Evolutionary conservation across 2,888 invertebrate genomes (phyloP).

Genomic region (Drosophila melanocephala): DNA sequence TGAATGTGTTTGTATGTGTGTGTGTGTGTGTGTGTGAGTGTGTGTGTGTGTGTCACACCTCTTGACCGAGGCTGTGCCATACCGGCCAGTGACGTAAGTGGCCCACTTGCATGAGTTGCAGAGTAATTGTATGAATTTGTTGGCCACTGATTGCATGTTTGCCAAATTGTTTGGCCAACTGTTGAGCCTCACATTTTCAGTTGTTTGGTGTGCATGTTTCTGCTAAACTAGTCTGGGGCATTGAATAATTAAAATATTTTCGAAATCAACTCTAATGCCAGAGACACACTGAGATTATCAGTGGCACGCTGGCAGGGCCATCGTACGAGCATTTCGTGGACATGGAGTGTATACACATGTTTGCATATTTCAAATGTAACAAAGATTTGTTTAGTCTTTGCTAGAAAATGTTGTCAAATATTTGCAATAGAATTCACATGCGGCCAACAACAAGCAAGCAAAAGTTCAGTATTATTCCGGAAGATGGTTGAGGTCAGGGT

Average conservation of each 20-base stretch:
- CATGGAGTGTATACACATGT: conserved; percentile 40
- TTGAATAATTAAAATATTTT: conserved; percentile 69
- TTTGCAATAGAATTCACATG: conserved; percentile 60
- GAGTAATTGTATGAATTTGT: conserved; percentile 73
- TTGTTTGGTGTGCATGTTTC: conserved; percentile 25
- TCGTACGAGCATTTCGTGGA: not conserved
- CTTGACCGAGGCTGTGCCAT: not conserved
- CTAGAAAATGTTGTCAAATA: conserved; percentile 66
- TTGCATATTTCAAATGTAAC: conserved; percentile 74
- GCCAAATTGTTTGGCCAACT: conserved; percentile 61
- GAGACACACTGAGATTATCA: conserved; percentile 62
- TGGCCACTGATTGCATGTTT: conserved; percentile 66
- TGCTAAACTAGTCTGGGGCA: conserved; percentile 27
- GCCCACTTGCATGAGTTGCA: conserved; percentile 37
- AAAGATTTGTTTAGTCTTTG: conserved; percentile 74
- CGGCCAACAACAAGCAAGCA: conserved; percentile 10
- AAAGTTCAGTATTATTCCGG: conserved; percentile 1
- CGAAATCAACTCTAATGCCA: conserved; percentile 58
- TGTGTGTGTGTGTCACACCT: conserved; percentile 14
- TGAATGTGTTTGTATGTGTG: not conserved
- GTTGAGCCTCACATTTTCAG: conserved; percentile 57
- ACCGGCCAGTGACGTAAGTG: conserved; percentile 27
- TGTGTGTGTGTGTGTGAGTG: conserved; percentile 17
- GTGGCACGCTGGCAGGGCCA: conserved; percentile 9
- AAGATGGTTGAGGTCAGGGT: conserved; percentile 24